Evolutionary conservation across 1,140 invertebrate species (phyloP).

Genomic region (Spodoptera frugiperda): DNA sequence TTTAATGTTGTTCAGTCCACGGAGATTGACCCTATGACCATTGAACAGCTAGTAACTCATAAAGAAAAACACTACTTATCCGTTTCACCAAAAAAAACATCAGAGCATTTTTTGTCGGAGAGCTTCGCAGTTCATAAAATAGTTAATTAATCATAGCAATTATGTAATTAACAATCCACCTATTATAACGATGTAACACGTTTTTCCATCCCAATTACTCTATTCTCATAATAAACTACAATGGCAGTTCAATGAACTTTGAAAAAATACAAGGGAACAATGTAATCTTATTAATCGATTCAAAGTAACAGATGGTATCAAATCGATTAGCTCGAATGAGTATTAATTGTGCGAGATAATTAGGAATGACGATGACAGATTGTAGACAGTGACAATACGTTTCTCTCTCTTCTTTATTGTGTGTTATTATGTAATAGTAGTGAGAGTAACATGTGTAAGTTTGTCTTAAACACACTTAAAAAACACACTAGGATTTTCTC

Average conservation of each 20-base stretch:
- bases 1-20: no score
- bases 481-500: no score
- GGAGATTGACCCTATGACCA: background rate
- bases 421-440: no score
- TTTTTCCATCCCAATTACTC: constrained; percentile 15
- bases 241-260: constrained; percentile 28
- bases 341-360: constrained; percentile 36
- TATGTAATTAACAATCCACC: constrained; percentile 8
- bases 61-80: background rate
- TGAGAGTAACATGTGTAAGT: no score
- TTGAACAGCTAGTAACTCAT: background rate
- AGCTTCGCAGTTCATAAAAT: background rate
- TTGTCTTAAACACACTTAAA: no score
- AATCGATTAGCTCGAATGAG: constrained; percentile 5
- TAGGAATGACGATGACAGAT: constrained; percentile 3
- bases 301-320: constrained; percentile 9
- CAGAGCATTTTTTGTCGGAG: background rate
- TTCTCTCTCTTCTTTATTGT: no score
- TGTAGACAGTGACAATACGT: background rate
- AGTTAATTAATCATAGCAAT: constrained; percentile 18
- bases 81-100: background rate
- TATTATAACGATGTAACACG: background rate
- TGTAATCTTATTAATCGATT: constrained; percentile 39
- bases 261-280: constrained; percentile 19
- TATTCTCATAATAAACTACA: constrained; percentile 21